These are phyloP conservation scores for Argyresthia goedartella DNA, from an alignment of 2,888 invertebrate genomes.

Conservation along the genomic window DNA sequence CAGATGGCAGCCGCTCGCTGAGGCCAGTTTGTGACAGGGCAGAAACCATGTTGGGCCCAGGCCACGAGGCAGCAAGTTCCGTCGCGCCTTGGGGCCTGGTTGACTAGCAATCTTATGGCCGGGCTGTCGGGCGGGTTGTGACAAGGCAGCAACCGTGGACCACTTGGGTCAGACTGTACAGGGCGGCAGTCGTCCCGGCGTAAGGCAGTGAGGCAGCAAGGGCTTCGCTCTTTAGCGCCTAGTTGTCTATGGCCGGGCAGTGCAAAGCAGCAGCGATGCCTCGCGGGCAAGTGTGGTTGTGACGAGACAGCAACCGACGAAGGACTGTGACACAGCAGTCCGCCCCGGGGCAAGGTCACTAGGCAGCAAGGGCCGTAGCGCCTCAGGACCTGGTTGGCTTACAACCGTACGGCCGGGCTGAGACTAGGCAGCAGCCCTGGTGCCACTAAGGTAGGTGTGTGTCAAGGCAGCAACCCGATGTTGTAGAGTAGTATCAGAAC, in stretches of 20 bases:
- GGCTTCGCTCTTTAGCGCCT: background rate
- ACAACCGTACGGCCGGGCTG: no score
- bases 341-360: background rate
- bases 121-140: background rate
- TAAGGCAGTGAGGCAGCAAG: background rate
- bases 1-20: background rate
- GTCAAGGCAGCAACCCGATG: no score
- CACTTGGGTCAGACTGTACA: background rate
- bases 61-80: background rate
- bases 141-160: background rate
- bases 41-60: background rate
- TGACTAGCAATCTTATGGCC: background rate
- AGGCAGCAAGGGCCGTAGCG: background rate
- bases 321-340: conserved; percentile 1
- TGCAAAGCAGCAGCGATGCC: no score
- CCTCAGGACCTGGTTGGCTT: no score
- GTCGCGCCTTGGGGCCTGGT: background rate
- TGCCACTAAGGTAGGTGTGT: no score
- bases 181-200: background rate
- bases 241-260: no score
- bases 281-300: no score
- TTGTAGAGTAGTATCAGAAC: no score
- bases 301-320: background rate
- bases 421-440: no score
- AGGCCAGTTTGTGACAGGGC: background rate